Conservation (phyloP, 1,140 invertebrate genomes). For the Pteromalus puparum region DNA sequence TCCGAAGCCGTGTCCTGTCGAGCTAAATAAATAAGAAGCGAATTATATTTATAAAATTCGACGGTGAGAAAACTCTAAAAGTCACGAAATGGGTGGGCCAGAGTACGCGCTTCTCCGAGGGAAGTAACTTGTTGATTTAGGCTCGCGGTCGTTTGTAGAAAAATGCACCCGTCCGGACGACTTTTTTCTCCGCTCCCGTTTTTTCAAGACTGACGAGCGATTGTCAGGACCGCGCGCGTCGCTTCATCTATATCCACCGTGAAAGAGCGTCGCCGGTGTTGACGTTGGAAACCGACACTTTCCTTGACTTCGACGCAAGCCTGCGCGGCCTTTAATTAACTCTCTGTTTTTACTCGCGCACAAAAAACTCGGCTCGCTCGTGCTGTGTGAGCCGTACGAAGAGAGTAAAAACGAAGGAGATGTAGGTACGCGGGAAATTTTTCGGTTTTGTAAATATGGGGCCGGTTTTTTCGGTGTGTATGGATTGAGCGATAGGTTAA, state of each 20-base stretch:
- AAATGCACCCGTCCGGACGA: neutral
- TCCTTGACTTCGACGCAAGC: slow-evolving; percentile 21
- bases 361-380: slow-evolving; percentile 18
- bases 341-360: slow-evolving; percentile 12
- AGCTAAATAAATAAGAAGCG: neutral
- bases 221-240: slow-evolving; percentile 22
- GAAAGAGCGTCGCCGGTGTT: slow-evolving; percentile 24
- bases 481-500: neutral
- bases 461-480: neutral
- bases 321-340: slow-evolving; percentile 35
- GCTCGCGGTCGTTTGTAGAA: neutral
- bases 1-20: neutral
- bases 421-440: slow-evolving; percentile 13
- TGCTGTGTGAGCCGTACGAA: neutral
- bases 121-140: slow-evolving; percentile 41
- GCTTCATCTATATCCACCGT: slow-evolving; percentile 32
- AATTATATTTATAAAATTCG: slow-evolving; percentile 27
- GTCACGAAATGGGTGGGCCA: slow-evolving; percentile 30
- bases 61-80: neutral
- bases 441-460: slow-evolving; percentile 13
- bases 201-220: slow-evolving; percentile 32
- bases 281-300: slow-evolving; percentile 46
- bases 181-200: neutral
- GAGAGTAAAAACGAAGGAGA: neutral
- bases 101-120: neutral